These are phyloP conservation scores for Thymelicus sylvestris DNA, from an alignment of 2,888 invertebrate species.

Conservation along the genomic window DNA sequence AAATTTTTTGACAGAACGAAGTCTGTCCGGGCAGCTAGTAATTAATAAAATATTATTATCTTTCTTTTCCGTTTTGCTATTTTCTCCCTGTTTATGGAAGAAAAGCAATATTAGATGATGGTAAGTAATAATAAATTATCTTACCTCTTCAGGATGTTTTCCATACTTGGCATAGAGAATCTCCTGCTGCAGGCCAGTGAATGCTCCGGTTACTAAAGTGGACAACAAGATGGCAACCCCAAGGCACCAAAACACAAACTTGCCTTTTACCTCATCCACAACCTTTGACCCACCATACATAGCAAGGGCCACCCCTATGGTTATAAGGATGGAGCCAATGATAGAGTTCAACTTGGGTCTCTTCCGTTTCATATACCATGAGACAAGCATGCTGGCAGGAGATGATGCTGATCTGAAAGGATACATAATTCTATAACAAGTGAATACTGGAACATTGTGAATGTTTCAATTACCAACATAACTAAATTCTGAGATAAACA, in stretches of 20 bases:
- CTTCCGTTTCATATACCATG: slow-evolving; percentile 67
- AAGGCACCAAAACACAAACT: slow-evolving; percentile 69
- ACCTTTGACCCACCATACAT: slow-evolving; percentile 72
- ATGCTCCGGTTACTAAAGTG: slow-evolving; percentile 71
- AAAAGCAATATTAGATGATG: too few species aligned
- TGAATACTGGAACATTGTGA: slow-evolving; percentile 9
- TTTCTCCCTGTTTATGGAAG: too few species aligned
- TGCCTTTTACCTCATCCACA: slow-evolving; percentile 62
- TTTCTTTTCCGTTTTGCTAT: too few species aligned
- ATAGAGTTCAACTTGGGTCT: slow-evolving; percentile 63
- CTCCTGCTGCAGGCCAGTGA: slow-evolving; percentile 76
- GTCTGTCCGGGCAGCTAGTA: too few species aligned
- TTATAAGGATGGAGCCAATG: slow-evolving; percentile 71
- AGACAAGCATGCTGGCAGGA: slow-evolving; percentile 75
- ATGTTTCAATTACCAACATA: too few species aligned
- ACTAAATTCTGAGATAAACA: too few species aligned
- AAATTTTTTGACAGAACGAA: too few species aligned
- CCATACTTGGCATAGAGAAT: slow-evolving; percentile 71
- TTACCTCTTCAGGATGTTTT: slow-evolving; percentile 77
- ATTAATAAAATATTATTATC: too few species aligned
- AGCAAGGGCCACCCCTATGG: slow-evolving; percentile 68
- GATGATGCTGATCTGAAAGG: slow-evolving; percentile 73
- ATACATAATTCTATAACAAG: slow-evolving; percentile 2
- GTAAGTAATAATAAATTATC: background rate
- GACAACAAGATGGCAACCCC: slow-evolving; percentile 68